phyloP scores from a whole-genome alignment of 1,140 invertebrate species.

The Mercenaria mercenaria region DNA sequence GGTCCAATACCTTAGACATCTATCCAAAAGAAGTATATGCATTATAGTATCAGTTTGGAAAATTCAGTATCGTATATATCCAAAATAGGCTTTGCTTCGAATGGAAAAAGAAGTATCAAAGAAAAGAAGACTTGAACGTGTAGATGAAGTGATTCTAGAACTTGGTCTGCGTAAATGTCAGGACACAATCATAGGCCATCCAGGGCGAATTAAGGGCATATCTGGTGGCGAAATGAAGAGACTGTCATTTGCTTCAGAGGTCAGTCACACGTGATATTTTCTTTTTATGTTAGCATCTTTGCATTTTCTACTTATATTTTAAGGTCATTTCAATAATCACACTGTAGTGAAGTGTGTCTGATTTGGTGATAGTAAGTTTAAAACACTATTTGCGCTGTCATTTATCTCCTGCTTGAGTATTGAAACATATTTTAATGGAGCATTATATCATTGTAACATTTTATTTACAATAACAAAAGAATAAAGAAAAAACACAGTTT shows the following conservation, averaged over 20 bases:
- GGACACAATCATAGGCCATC: slow-evolving; percentile 89
- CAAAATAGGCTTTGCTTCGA: too few relatives aligned
- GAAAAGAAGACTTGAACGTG: slow-evolving; percentile 91
- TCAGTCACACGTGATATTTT: slow-evolving; percentile 60
- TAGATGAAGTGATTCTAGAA: slow-evolving; percentile 96
- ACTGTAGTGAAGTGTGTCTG: too few relatives aligned
- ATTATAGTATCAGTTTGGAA: too few relatives aligned
- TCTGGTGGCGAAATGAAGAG: slow-evolving; percentile 89
- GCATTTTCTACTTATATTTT: not conserved
- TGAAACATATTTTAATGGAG: too few relatives aligned
- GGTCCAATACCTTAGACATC: too few relatives aligned
- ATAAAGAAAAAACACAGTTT: too few relatives aligned
- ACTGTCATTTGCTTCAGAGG: slow-evolving; percentile 5
- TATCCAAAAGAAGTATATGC: too few relatives aligned
- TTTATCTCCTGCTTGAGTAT: too few relatives aligned
- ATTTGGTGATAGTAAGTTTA: not conserved
- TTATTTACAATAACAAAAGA: too few relatives aligned
- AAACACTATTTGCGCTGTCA: too few relatives aligned
- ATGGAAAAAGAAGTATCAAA: slow-evolving; percentile 95
- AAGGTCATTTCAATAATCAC: not conserved
- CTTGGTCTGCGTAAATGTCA: slow-evolving; percentile 93
- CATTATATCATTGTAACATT: too few relatives aligned
- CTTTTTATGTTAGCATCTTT: not conserved
- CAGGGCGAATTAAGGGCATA: slow-evolving; percentile 95
- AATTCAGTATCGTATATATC: too few relatives aligned